Evolutionary conservation across 2,113 vertebrate species (phyloP).

Genomic region (Sclerurus mexicanus): DNA sequence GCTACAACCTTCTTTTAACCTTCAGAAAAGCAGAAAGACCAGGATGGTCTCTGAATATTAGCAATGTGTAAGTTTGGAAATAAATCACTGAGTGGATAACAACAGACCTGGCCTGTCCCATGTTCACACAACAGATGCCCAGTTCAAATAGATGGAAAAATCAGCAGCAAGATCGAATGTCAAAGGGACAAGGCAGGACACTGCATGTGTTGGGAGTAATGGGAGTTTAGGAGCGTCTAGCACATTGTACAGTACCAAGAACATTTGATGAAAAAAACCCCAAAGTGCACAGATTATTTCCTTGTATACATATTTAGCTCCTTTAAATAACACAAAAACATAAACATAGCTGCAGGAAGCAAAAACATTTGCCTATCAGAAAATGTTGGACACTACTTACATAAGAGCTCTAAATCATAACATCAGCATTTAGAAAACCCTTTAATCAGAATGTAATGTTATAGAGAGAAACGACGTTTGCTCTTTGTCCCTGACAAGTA

Average conservation of each 20-base stretch:
- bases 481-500: background rate
- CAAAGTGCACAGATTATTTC: background rate
- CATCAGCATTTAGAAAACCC: background rate
- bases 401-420: background rate
- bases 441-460: background rate
- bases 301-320: background rate
- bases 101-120: background rate
- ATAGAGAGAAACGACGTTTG: background rate
- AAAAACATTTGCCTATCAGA: background rate
- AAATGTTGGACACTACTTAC: background rate
- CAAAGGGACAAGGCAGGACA: background rate
- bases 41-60: background rate
- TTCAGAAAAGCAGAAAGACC: background rate
- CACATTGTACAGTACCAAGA: background rate
- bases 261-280: background rate
- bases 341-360: background rate
- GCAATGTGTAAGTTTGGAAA: background rate
- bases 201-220: rapidly evolving
- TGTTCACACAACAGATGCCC: background rate
- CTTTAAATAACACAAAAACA: background rate
- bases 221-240: no score
- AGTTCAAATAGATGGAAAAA: background rate
- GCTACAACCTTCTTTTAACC: background rate
- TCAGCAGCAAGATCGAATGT: background rate
- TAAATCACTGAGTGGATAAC: background rate